Evolutionary conservation across 1,140 invertebrate species (phyloP), one percentile per base, ranked within the genome.

Genomic region (Globodera rostochiensis): DNA sequence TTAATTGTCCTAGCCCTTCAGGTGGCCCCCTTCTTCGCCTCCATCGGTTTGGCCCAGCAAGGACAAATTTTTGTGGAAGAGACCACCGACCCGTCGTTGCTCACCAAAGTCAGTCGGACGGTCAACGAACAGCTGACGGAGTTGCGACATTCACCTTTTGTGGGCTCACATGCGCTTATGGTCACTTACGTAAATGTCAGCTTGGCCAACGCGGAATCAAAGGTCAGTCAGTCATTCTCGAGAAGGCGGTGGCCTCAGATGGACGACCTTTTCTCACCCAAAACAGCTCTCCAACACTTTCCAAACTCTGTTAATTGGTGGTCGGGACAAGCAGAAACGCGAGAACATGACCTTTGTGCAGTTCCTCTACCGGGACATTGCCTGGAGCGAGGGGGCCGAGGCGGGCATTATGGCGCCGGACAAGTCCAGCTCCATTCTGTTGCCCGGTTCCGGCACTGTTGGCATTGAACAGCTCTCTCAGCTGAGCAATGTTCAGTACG

Each of bases 381-480:
- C 79, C 25, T 89, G 88, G 88, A 84, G 81, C 47, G 84, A 89
- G 21, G 82, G 79, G 46, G 88, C 89, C 67, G 89, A 89, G 78
- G 85, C 86, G 36, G 85, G 87, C 76, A 86, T 89, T 21, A 85
- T 84, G 60, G 89, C 89, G 6, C 49, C 73, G 15, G 88, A 90
- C 67, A 81, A 85, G 36, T 75, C 77, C n/a, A 87, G 85, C 74
- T 89, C 88, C 2, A 85, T 89, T 67, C 74, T 84, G 36, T 80
- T 90, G 50, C 89, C 88, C 8, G 88, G 88, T 13, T 90, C 89
- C 36, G 89, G 89, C 4, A 89, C 88, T 67, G 83, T 86, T 45
- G 86, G 87, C 3, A 87, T 89, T 78, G 81, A 84, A 53, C 87
- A 89, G 80, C 78, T 89, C 6, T 82, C 84, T 57, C 82, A 87